Evolutionary conservation across 30 jellyfish, hydroid and myxozoan genomes (phyloP).

Genomic region (Aurelia aurita): DNA sequence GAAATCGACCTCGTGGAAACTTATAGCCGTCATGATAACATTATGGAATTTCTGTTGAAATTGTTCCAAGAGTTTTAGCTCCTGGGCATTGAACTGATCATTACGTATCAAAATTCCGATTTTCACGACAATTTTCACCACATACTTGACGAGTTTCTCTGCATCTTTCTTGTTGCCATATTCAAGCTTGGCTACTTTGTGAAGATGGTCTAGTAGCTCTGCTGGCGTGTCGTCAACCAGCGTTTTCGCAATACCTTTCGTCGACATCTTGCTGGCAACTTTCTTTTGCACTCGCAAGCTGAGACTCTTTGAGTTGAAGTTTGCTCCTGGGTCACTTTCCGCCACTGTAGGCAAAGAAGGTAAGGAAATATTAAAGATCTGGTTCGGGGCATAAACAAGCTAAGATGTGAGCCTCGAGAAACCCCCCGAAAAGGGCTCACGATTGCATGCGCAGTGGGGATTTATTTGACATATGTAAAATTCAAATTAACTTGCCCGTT

Average conservation of each 20-base stretch:
- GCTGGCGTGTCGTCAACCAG: constrained; percentile 94
- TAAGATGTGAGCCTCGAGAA: too few relatives aligned
- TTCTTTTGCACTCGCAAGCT: constrained; percentile 90
- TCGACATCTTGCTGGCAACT: constrained; percentile 93
- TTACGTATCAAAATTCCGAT: constrained; percentile 80
- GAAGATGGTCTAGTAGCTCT: constrained; percentile 75
- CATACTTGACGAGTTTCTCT: constrained; percentile 85
- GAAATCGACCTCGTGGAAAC: constrained; percentile 91
- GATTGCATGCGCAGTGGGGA: too few relatives aligned
- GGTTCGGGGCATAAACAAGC: too few relatives aligned
- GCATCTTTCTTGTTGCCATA: constrained; percentile 86
- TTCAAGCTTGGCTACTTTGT: constrained; percentile 84
- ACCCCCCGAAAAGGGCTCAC: too few relatives aligned
- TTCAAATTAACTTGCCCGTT: too few relatives aligned
- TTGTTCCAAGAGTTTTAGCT: constrained; percentile 55
- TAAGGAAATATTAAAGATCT: neutral
- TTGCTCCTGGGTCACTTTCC: constrained; percentile 76
- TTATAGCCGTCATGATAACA: constrained; percentile 80
- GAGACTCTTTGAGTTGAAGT: constrained; percentile 75
- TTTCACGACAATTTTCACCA: constrained; percentile 86
- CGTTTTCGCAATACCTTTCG: constrained; percentile 91
- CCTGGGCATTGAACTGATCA: constrained; percentile 79
- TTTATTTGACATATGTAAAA: too few relatives aligned
- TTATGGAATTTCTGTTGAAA: constrained; percentile 83
- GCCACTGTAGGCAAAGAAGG: constrained; percentile 54